These are phyloP conservation scores for Rhinichthys klamathensis DNA, from an alignment of 2,113 vertebrate genomes.

Conservation along the genomic window DNA sequence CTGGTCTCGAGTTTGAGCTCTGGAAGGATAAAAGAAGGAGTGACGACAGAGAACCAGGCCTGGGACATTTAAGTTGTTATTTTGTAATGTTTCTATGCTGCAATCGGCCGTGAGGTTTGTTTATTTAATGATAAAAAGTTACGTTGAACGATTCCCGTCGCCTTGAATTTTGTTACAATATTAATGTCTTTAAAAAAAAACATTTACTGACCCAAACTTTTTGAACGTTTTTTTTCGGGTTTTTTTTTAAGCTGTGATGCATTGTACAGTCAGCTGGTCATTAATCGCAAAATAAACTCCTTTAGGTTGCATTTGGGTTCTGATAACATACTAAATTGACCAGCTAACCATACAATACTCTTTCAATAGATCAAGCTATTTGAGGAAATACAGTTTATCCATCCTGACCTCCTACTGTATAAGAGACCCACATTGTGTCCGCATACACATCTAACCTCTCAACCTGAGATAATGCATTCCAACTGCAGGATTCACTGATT, in stretches of 20 bases:
- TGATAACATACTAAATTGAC: neutral
- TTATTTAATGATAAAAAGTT: too few species aligned
- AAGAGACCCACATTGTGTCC: constrained; percentile 29
- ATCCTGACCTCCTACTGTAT: constrained; percentile 19
- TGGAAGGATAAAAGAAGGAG: too few species aligned
- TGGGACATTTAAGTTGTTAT: too few species aligned
- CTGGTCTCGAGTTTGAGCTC: too few species aligned
- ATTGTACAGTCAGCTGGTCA: neutral
- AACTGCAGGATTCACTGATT: constrained; percentile 33
- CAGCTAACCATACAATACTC: neutral
- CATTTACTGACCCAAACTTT: too few species aligned
- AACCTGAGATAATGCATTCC: constrained; percentile 40
- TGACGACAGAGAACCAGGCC: too few species aligned
- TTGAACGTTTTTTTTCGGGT: too few species aligned
- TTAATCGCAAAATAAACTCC: neutral
- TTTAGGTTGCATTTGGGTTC: neutral
- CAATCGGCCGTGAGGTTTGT: too few species aligned
- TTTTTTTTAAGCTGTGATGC: neutral
- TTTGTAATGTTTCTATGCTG: too few species aligned
- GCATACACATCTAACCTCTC: constrained; percentile 1
- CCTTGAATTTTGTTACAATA: too few species aligned
- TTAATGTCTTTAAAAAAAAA: too few species aligned
- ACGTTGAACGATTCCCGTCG: too few species aligned
- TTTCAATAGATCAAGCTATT: constrained; percentile 28
- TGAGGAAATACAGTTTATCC: constrained; percentile 14